Evolutionary conservation across 2,888 invertebrate species (phyloP), one percentile per base, ranked within the genome.

Genomic region (Sphinx pinastri): DNA sequence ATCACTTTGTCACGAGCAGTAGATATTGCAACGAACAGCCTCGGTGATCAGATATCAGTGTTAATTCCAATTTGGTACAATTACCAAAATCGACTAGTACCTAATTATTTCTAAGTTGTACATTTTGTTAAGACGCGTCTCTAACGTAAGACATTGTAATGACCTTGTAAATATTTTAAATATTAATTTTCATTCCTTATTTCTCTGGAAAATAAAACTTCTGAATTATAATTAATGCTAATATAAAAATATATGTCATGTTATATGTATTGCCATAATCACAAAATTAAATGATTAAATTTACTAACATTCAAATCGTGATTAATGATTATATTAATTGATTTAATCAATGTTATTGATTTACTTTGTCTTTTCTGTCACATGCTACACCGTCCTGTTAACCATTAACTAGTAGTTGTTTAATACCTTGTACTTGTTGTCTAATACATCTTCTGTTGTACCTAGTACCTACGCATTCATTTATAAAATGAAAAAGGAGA

Each of bases 51-150:
- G 83, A 85, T 25, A 2, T 85, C 89, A 87, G 84, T 88, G 85
- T 87, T 87, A 77, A 90, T 92, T 91, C 89, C 89, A 88, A 83
- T 89, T 92, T 90, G 92, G 91, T 89, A 86, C 81, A 84, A 79
- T 80, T 88, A 90, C 90, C 91, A 89, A 88, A 89, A 87, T 86
- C 84, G 83, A 83, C 84, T 89, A 88, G 91, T 92, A 92, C 91
- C 90, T 92, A 88, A 90, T 85, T 88, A 90, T 74, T 85, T 51
- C 80, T 88, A 88, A 89, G 85, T 84, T 87, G 82, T 87, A 84
- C 81, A 59, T 51, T 70, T 55, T 70, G 47, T 68, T 68, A 67
- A 67, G 67, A 52, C 67, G 51, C 67, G 67, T 54, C 31, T 38
- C 11, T 67, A 52, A 54, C 16, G 52, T 67, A 67, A 52, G 67